These are phyloP conservation scores for Holothuria glaberrima DNA, from an alignment of 35 echinoderm and acorn worm genomes.

Conservation along the genomic window DNA sequence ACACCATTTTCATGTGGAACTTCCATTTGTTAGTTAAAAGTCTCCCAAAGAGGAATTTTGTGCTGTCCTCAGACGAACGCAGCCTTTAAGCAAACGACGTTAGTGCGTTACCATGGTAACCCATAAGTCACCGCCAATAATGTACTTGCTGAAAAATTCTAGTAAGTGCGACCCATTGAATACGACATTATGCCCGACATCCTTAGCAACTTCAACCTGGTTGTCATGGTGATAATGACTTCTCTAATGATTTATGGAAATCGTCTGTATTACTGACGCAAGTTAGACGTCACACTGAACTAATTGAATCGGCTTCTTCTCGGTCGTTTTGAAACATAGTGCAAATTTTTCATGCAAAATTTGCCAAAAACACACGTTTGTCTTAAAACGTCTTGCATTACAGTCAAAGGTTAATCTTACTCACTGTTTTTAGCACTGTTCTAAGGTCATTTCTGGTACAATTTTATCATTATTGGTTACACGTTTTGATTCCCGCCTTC, in stretches of 20 bases:
- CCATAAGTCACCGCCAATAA: constrained; percentile 28
- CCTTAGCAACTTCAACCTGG: constrained; percentile 39
- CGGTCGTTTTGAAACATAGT: neutral
- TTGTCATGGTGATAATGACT: constrained; percentile 43
- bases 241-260: constrained; percentile 51
- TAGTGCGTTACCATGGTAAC: constrained; percentile 41
- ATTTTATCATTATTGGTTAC: too few relatives aligned
- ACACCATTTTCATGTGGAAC: too few relatives aligned
- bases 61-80: too few relatives aligned
- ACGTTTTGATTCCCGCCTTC: too few relatives aligned
- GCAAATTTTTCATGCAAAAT: neutral
- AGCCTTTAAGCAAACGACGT: constrained; percentile 47
- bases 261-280: constrained; percentile 33
- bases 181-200: constrained; percentile 36
- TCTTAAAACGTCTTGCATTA: neutral
- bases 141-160: neutral
- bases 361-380: neutral
- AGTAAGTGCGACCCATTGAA: neutral
- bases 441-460: too few relatives aligned
- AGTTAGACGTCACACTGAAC: neutral
- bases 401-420: too few relatives aligned
- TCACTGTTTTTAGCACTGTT: too few relatives aligned
- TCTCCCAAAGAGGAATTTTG: too few relatives aligned
- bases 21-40: too few relatives aligned
- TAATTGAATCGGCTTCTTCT: neutral